These are phyloP conservation scores for Hyposoter didymator DNA, from an alignment of 2,888 invertebrate species.

Conservation along the genomic window DNA sequence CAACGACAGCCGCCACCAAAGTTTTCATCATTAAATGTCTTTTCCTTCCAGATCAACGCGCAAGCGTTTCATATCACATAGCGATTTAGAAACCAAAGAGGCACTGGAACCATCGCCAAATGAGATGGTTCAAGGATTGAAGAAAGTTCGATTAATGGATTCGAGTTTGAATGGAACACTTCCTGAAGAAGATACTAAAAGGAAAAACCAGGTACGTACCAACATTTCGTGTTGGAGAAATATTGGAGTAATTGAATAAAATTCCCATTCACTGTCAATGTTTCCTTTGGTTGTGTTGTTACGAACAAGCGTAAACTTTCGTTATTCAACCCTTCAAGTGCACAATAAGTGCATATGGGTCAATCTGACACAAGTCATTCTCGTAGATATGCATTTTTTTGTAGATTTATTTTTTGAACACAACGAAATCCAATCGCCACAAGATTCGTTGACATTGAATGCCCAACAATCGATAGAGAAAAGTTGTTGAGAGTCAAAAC, in stretches of 20 bases:
- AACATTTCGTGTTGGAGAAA: not conserved
- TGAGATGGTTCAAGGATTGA: conserved; percentile 62
- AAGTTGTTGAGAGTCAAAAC: too few species aligned
- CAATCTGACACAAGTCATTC: too few species aligned
- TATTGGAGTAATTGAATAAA: not conserved
- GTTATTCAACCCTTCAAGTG: too few species aligned
- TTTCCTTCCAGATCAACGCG: conserved; percentile 17
- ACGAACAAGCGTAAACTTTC: too few species aligned
- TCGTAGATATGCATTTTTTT: too few species aligned
- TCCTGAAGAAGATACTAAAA: conserved; percentile 48
- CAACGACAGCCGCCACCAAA: not conserved
- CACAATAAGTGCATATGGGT: too few species aligned
- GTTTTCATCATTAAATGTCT: not conserved
- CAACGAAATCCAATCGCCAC: too few species aligned
- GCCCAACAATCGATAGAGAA: too few species aligned
- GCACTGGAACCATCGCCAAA: conserved; percentile 52
- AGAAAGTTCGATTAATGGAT: conserved; percentile 68
- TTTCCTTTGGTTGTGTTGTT: too few species aligned
- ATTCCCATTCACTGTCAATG: too few species aligned
- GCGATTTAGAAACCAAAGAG: not conserved
- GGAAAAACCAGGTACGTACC: conserved; percentile 59
- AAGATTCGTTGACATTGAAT: too few species aligned
- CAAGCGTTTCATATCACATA: not conserved
- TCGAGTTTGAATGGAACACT: conserved; percentile 23
- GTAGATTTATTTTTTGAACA: too few species aligned